Conservation (phyloP, 2,113 vertebrate genomes). For the Gopherus evgoodei region DNA sequence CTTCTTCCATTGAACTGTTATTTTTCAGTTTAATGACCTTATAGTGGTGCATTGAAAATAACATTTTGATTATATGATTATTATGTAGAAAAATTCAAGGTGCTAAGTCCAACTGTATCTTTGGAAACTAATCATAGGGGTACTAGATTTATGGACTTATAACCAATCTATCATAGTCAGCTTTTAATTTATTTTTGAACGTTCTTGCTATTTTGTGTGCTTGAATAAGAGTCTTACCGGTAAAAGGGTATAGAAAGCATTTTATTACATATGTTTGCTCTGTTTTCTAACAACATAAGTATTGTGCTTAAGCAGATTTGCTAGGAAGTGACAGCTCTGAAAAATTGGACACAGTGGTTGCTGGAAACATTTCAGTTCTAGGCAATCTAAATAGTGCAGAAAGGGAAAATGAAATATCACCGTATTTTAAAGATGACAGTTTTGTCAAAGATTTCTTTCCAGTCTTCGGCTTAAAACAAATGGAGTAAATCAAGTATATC, state of each 20-base stretch:
- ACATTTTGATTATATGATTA: slow-evolving; percentile 65
- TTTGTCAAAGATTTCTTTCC: slow-evolving; percentile 79
- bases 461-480: slow-evolving; percentile 75
- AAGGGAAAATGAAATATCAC: slow-evolving; percentile 80
- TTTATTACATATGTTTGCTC: slow-evolving; percentile 73
- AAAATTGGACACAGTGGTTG: slow-evolving; percentile 74
- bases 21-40: slow-evolving; percentile 44
- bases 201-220: slow-evolving; percentile 45
- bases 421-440: slow-evolving; percentile 79
- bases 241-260: slow-evolving; percentile 46
- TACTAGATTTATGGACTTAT: slow-evolving; percentile 30
- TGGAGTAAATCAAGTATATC: slow-evolving; percentile 69
- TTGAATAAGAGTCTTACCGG: slow-evolving; percentile 57
- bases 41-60: slow-evolving; percentile 35
- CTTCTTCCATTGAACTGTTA: not conserved
- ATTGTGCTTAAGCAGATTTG: slow-evolving; percentile 83
- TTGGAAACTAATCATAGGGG: slow-evolving; percentile 46
- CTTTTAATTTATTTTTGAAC: slow-evolving; percentile 66
- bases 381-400: slow-evolving; percentile 75
- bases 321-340: slow-evolving; percentile 82
- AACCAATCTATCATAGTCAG: slow-evolving; percentile 29
- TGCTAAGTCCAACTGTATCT: slow-evolving; percentile 46
- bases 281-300: slow-evolving; percentile 75
- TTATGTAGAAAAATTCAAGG: slow-evolving; percentile 1
- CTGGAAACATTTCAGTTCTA: slow-evolving; percentile 78